These are phyloP conservation scores for Syngnathoides biaculeatus DNA, from an alignment of 2,113 vertebrate genomes.

Conservation along the genomic window DNA sequence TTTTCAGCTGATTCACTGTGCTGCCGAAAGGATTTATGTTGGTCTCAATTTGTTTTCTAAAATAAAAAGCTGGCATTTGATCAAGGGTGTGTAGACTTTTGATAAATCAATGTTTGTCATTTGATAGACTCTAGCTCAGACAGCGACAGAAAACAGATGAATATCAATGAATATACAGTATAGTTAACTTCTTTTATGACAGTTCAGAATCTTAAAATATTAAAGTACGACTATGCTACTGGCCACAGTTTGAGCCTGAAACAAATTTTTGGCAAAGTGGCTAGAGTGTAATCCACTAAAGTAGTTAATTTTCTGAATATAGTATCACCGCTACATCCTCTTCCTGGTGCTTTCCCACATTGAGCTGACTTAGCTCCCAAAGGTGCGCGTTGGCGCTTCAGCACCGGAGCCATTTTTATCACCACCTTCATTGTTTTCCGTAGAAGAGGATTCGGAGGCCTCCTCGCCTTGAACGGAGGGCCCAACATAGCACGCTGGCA, in stretches of 20 bases:
- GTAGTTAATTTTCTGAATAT: background rate
- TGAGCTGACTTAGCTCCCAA: background rate
- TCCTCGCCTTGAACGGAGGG: slow-evolving; percentile 4
- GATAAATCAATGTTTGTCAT: too few species aligned
- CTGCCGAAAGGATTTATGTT: too few species aligned
- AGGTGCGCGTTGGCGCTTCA: background rate
- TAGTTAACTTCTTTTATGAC: too few species aligned
- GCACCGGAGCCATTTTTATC: background rate
- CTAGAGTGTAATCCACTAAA: background rate
- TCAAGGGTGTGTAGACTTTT: too few species aligned
- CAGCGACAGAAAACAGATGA: too few species aligned
- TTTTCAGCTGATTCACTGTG: too few species aligned
- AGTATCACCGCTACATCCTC: slow-evolving; percentile 4
- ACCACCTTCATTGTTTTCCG: slow-evolving; percentile 1
- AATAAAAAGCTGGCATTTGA: too few species aligned
- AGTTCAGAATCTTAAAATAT: too few species aligned
- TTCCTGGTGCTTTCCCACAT: slow-evolving; percentile 26
- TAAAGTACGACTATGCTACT: too few species aligned
- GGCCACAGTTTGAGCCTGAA: background rate
- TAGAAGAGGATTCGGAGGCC: background rate
- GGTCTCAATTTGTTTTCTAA: too few species aligned
- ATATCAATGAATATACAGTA: too few species aligned
- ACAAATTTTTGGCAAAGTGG: background rate
- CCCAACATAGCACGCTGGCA: background rate
- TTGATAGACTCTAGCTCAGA: too few species aligned